These are phyloP conservation scores for Macrophya alboannulata DNA, from an alignment of 2,888 invertebrate species.

Conservation along the genomic window DNA sequence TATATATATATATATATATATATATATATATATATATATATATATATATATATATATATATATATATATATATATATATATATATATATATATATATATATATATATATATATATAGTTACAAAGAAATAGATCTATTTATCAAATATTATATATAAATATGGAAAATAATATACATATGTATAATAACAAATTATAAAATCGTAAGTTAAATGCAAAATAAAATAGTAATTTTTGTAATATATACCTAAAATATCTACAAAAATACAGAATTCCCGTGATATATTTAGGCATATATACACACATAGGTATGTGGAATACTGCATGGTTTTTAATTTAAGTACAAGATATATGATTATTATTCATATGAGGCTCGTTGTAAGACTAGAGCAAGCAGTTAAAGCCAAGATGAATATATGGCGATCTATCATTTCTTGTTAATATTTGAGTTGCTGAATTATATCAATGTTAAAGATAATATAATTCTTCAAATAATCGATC, in stretches of 20 bases:
- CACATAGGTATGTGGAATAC: neutral
- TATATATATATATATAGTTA: no score
- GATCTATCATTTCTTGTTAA: neutral
- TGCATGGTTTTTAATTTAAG: slow-evolving; percentile 13
- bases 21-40: no score
- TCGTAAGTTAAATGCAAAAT: neutral
- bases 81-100: no score
- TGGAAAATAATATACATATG: neutral
- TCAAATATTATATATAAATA: no score
- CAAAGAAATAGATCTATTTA: no score
- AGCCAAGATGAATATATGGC: neutral
- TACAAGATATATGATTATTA: neutral
- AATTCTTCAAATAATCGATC: neutral
- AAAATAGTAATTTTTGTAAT: neutral
- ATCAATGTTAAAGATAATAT: neutral
- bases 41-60: no score
- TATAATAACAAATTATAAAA: neutral
- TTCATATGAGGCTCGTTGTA: neutral
- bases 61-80: no score
- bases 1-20: no score
- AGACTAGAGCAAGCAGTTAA: neutral
- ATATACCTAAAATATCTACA: neutral
- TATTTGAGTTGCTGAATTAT: neutral
- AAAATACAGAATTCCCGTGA: no score
- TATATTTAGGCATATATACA: neutral